These are phyloP conservation scores for Microplitis deprimator DNA, from an alignment of 2,888 invertebrate genomes.

Conservation along the genomic window DNA sequence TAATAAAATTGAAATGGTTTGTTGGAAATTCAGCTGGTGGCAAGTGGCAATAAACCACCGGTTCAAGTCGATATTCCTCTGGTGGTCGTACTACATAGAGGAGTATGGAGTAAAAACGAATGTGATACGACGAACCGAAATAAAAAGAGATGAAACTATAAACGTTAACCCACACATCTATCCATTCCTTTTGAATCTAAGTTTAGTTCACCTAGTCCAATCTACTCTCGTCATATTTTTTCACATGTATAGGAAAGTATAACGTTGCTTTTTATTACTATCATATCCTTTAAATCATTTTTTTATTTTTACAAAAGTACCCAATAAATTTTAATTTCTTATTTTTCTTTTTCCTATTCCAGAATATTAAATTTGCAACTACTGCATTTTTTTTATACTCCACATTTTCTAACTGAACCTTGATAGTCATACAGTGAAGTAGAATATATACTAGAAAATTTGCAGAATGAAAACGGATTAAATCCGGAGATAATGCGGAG, in stretches of 20 bases:
- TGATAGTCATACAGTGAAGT: not conserved
- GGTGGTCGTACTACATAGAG: slow-evolving; percentile 11
- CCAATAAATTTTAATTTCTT: slow-evolving; percentile 5
- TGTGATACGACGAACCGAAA: slow-evolving; percentile 4
- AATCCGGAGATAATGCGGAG: no score
- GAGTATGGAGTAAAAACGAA: not conserved
- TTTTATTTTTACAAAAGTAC: not conserved
- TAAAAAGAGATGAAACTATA: slow-evolving; percentile 14
- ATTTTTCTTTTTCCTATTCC: not conserved
- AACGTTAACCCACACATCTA: slow-evolving; percentile 24
- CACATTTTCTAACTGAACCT: not conserved
- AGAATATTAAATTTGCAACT: not conserved
- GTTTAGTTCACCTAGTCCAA: slow-evolving; percentile 35
- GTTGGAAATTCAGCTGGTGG: not conserved
- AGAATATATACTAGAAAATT: no score
- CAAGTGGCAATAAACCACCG: slow-evolving; percentile 39
- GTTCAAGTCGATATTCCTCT: slow-evolving; percentile 20
- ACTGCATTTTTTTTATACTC: not conserved
- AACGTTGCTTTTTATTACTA: slow-evolving; percentile 1
- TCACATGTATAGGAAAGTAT: not conserved
- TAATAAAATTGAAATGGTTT: slow-evolving; percentile 4
- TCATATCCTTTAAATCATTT: slow-evolving; percentile 3
- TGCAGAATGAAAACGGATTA: no score
- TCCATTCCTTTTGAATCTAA: slow-evolving; percentile 25
- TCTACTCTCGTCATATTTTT: slow-evolving; percentile 11